Evolutionary conservation across 92 coral and sea anemone genomes (phyloP).

Genomic region (Palythoa grandis): DNA sequence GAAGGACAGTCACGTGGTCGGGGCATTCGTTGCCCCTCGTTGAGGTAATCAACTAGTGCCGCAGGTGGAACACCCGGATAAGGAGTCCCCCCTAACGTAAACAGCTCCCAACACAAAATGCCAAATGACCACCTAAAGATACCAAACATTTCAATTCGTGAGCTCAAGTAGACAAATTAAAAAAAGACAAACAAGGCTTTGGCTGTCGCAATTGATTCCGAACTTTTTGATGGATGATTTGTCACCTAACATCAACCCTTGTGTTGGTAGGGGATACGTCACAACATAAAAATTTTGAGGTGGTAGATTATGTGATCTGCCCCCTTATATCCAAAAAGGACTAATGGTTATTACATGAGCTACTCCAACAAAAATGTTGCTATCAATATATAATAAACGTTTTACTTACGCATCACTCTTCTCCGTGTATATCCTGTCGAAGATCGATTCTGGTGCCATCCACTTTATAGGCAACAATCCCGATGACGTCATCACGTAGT

Average conservation of each 20-base stretch:
- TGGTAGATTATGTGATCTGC: not conserved
- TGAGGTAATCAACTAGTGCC: slow-evolving; percentile 48
- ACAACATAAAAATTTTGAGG: too few species aligned
- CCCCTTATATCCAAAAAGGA: not conserved
- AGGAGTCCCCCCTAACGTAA: slow-evolving; percentile 61
- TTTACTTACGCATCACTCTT: slow-evolving; percentile 18
- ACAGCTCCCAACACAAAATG: slow-evolving; percentile 56
- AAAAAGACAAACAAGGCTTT: not conserved
- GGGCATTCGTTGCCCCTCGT: slow-evolving; percentile 58
- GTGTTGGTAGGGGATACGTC: too few species aligned
- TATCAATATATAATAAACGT: not conserved
- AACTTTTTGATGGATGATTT: not conserved
- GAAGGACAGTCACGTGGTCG: slow-evolving; percentile 57
- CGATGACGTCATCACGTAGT: slow-evolving; percentile 57
- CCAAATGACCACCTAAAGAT: slow-evolving; percentile 60
- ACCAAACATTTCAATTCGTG: not conserved
- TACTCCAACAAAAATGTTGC: not conserved
- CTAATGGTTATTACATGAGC: not conserved
- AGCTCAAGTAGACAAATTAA: not conserved
- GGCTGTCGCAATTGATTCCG: not conserved
- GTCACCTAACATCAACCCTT: too few species aligned
- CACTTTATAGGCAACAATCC: slow-evolving; percentile 60
- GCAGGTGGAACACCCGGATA: slow-evolving; percentile 56
- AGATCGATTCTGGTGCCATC: slow-evolving; percentile 49
- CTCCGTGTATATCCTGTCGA: slow-evolving; percentile 27